Conservation (phyloP, 1,140 invertebrate species). For the Drosophila ercepeae region DNA sequence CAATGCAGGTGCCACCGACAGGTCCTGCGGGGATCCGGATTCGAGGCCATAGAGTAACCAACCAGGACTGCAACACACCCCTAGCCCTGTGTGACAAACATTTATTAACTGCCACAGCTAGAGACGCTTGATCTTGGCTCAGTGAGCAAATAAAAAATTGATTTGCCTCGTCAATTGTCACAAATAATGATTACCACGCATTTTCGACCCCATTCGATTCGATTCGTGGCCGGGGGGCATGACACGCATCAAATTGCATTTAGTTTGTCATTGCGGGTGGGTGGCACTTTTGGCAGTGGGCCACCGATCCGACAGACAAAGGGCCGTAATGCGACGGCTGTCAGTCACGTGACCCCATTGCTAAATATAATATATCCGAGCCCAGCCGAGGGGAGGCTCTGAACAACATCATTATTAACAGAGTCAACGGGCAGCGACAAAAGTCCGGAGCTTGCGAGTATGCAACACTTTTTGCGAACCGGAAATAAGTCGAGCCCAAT, state of each 20-base stretch:
- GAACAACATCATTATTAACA: constrained; percentile 72
- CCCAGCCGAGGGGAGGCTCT: constrained; percentile 17
- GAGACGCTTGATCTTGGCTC: constrained; percentile 32
- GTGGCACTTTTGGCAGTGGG: constrained; percentile 1
- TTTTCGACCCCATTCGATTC: constrained; percentile 45
- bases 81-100: constrained; percentile 70
- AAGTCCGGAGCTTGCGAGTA: constrained; percentile 35
- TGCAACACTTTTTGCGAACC: constrained; percentile 44
- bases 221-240: constrained; percentile 34
- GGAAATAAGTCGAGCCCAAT: constrained; percentile 51
- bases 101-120: constrained; percentile 68
- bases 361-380: constrained; percentile 27
- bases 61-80: constrained; percentile 54
- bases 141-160: constrained; percentile 56
- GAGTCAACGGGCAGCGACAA: constrained; percentile 62
- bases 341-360: constrained; percentile 73
- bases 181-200: constrained; percentile 81
- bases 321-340: constrained; percentile 29
- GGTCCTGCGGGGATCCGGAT: constrained; percentile 11
- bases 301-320: constrained; percentile 27
- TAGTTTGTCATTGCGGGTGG: constrained; percentile 64
- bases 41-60: not conserved
- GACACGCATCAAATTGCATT: constrained; percentile 81
- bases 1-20: constrained; percentile 59
- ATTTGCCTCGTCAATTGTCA: constrained; percentile 74